phyloP scores from a whole-genome alignment of 2,797 vertebrate species.

The Hipposideros larvatus region DNA sequence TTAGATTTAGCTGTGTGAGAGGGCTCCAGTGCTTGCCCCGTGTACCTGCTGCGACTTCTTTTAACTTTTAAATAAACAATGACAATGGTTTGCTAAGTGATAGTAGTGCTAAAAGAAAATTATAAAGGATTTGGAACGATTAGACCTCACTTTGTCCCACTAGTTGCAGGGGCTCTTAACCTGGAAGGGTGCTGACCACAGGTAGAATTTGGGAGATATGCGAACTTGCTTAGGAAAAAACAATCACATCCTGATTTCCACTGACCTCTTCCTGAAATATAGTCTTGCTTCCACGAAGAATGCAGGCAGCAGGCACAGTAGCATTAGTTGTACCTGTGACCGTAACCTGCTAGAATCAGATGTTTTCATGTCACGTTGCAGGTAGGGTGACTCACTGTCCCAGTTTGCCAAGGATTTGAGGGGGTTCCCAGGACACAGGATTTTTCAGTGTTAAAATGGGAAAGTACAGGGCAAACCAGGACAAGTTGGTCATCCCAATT shows the following conservation, averaged over 20 bases:
- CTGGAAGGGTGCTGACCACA: not conserved
- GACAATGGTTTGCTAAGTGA: not conserved
- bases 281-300: not conserved
- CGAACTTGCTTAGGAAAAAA: not conserved
- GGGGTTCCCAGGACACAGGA: not conserved
- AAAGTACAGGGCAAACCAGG: not conserved
- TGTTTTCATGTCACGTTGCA: not conserved
- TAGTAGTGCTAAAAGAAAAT: not conserved
- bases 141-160: not conserved
- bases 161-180: not conserved
- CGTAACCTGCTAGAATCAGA: not conserved
- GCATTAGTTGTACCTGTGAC: not conserved
- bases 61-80: not conserved
- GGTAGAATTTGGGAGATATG: not conserved
- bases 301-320: not conserved
- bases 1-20: not conserved
- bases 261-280: not conserved
- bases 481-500: not conserved
- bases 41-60: not conserved
- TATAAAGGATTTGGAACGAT: not conserved
- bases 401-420: not conserved
- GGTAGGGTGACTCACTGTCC: not conserved
- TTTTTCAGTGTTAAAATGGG: not conserved
- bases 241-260: not conserved
- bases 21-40: no score